Conservation (phyloP, 2,888 invertebrate species). For the Mythimna vitellina region DNA sequence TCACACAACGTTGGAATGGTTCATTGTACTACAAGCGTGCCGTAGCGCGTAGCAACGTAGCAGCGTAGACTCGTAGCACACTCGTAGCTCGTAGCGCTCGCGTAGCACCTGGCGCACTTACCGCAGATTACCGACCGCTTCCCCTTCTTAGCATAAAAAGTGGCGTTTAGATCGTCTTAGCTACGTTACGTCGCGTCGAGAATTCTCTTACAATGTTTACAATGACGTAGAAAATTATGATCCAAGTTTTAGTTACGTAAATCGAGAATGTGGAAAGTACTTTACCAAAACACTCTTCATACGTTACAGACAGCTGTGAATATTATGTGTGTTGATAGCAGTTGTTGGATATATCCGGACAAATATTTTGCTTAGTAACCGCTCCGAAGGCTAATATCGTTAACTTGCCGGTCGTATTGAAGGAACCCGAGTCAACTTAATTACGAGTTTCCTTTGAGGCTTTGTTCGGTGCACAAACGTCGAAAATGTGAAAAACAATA, state of each 20-base stretch:
- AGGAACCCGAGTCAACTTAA: conserved; percentile 75
- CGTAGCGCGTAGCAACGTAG: conserved; percentile 69
- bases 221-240: conserved; percentile 31
- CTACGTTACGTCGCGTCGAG: conserved; percentile 52
- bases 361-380: conserved; percentile 69
- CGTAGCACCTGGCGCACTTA: conserved; percentile 82
- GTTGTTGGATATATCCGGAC: conserved; percentile 55
- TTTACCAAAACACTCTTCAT: conserved; percentile 2
- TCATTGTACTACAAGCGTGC: conserved; percentile 53
- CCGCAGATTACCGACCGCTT: conserved; percentile 77
- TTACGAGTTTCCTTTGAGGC: conserved; percentile 76
- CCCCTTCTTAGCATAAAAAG: conserved; percentile 75
- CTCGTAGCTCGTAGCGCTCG: conserved; percentile 76
- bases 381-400: conserved; percentile 73
- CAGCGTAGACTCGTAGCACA: conserved; percentile 67
- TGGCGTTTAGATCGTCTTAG: conserved; percentile 65
- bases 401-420: conserved; percentile 72
- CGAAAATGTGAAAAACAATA: conserved; percentile 68
- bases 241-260: conserved; percentile 24
- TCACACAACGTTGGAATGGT: conserved; percentile 24
- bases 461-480: conserved; percentile 55
- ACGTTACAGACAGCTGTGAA: conserved; percentile 5
- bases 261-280: not conserved
- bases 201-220: conserved; percentile 44
- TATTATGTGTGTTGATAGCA: conserved; percentile 29